These are phyloP conservation scores for Sceliomorpha sp. DNA, from an alignment of 2,888 invertebrate genomes.

Conservation along the genomic window DNA sequence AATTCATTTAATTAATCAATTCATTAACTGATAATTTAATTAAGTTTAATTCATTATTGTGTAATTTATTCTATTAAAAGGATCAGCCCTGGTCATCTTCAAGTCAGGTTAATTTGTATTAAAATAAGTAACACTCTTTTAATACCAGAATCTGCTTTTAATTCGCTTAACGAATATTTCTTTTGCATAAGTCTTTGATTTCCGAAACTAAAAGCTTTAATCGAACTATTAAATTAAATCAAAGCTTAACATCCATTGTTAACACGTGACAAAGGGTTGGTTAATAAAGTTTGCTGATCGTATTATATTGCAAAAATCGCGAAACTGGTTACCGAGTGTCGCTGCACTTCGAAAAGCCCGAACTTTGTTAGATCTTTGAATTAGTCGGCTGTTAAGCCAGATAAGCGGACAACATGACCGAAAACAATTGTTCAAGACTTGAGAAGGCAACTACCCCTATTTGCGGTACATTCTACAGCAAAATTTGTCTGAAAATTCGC, in stretches of 20 bases:
- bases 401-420: constrained; percentile 78
- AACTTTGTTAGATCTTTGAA: constrained; percentile 76
- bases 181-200: too few species aligned
- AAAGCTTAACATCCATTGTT: constrained; percentile 10
- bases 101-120: too few species aligned
- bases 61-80: too few species aligned
- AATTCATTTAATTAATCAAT: too few species aligned
- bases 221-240: too few species aligned
- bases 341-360: constrained; percentile 58
- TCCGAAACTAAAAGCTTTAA: too few species aligned
- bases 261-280: constrained; percentile 23
- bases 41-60: too few species aligned
- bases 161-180: too few species aligned
- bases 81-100: too few species aligned
- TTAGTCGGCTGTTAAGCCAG: constrained; percentile 79
- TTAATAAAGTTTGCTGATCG: constrained; percentile 27
- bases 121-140: too few species aligned
- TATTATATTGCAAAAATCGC: constrained; percentile 11
- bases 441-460: constrained; percentile 19
- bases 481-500: not conserved
- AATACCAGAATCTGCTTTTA: too few species aligned
- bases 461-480: constrained; percentile 12
- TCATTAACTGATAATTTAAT: too few species aligned
- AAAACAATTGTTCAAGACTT: constrained; percentile 76
- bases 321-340: constrained; percentile 47